Base-by-base conservation (phyloP, 2,797 vertebrate genomes). In the Dicrostonyx torquatus region DNA sequence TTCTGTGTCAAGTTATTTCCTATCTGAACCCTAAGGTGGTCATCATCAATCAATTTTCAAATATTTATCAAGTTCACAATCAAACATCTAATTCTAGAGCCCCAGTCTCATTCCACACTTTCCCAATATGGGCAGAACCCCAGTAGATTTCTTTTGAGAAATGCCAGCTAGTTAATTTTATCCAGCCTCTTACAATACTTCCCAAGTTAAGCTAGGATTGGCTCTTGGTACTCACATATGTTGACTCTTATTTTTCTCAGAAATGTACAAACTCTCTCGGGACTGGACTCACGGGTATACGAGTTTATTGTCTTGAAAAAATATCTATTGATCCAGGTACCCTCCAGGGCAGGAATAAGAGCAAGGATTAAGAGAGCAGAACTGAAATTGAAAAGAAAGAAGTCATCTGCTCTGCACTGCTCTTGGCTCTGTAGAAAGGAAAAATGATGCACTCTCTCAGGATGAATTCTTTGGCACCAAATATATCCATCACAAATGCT, bases 371-470 rank as follows among this genome's bases (percentile, higher is more conserved):
- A 95, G 77, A 93, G 11, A 79, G 53, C 2, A 24, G 55, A 79
- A 66, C 64, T 84, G 53, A 79, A 84, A 91, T 29, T 83, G 72
- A 75, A 91, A 62, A 91, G 26, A 58, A 93, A 87, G 64, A 79
- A 83, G 29, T 62, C 78, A 10, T 93, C 34, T 68, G 1, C 58
- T 90, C 29, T 62, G 10, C 73, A 20, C 37, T 89, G 70, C 37
- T 94, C 11, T 11, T 88, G 50, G 43, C 45, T 83, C 10, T 91
- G 48, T n/a, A 94, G 76, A 91, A 94, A 84, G 87, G 70, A 91
- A 94, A 90, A 94, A 72, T 79, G 58, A 62, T 60, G 37, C 10
- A 66, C 34, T 64, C 14, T 78, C 80, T 79, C 43, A 91, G 48
- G 70, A 84, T 76, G 20, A 96, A 53, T 87, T 37, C 26, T 93